Base-by-base conservation (phyloP, 2,888 invertebrate species). In the Dasysyrphus tricinctus region DNA sequence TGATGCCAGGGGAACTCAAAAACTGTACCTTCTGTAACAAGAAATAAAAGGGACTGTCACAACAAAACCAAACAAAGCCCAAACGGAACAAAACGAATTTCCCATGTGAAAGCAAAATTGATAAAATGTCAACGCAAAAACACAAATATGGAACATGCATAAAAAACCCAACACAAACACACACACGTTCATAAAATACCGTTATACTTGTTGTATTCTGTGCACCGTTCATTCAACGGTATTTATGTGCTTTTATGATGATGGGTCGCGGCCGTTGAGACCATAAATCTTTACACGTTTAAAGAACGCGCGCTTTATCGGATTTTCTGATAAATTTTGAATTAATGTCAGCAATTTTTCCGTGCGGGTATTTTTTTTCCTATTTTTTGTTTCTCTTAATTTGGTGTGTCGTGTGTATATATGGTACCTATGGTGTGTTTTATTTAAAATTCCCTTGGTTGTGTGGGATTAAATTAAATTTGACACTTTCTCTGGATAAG, bases 71-170 rank as follows among this genome's bases (percentile, higher is more conserved):
- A 59, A 29, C 3, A 57, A 24, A 24, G 24, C 16, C 29, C 61
- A 73, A 73, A 19, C 24, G 29, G 32, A 69, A n/a, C 7, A 14
- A 42, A 42, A 42, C 42, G 39, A 67, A 79, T 79, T 80, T 65
- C 80, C 76, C 80, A 67, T 76, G 59, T 75, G 70, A 61, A 54
- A 61, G 65, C 76, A 67, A 73, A 80, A 84, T 80, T 84, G 84
- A 80, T 84, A 84, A 84, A 84, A 84, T 84, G 84, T 84, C 84
- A 80, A 76, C 84, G 51, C 29, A 79, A 54, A 61, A 75, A 69
- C 72, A 67, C 72, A 59, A 56, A 39, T 24, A 61, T 12, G 24
- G 24, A 51, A 51, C 39, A 44, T n/a, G n/a, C n/a, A n/a, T n/a
- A 19, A 19, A 14, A 39, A 24, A 24, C 3, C 24, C 24, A 24